Percentiles rank a stretch among this genome's conserved stretches.
These are phyloP conservation scores for Microtus oregoni DNA, from an alignment of 2,113 vertebrate genomes.

Conservation along the genomic window DNA sequence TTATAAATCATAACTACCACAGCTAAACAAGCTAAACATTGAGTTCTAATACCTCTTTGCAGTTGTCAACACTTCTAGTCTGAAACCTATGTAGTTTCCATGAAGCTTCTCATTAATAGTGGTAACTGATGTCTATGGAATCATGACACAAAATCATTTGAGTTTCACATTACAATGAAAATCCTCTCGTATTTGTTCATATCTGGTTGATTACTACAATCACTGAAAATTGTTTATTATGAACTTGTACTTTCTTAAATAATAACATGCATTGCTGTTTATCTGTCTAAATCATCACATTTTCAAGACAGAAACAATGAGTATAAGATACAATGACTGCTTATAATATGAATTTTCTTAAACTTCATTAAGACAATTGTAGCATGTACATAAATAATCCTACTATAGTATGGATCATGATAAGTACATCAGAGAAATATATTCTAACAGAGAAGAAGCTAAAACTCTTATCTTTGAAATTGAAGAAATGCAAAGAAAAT, in stretches of 20 bases:
- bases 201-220: background rate
- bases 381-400: background rate
- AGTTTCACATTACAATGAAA: background rate
- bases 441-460: background rate
- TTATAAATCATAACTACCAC: background rate
- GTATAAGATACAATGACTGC: background rate
- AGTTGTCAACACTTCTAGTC: background rate
- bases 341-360: background rate
- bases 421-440: background rate
- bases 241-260: background rate
- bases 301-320: background rate
- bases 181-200: background rate
- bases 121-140: background rate
- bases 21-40: background rate
- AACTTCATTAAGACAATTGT: background rate
- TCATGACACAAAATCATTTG: background rate
- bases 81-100: background rate
- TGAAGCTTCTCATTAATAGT: rapidly evolving
- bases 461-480: background rate
- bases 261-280: background rate
- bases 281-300: background rate
- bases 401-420: background rate
- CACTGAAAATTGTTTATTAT: background rate
- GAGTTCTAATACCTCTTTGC: background rate
- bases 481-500: background rate